Evolutionary conservation across 1,140 invertebrate genomes (phyloP), one percentile per base, ranked within the genome.

Genomic region (Zeugodacus cucurbitae): DNA sequence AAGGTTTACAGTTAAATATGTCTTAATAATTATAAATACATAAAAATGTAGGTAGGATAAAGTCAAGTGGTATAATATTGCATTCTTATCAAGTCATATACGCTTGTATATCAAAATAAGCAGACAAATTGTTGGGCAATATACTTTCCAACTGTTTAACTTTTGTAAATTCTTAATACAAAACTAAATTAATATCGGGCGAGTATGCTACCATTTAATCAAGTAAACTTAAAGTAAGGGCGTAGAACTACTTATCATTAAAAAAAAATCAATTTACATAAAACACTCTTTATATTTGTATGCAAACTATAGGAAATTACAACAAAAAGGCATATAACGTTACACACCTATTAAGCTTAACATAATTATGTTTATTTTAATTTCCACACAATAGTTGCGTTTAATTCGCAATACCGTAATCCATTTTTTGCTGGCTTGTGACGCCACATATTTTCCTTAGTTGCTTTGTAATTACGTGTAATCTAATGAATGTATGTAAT

Each of bases 11-110:
- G 17, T 74, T 74, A 74, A 74, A 34, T 74, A 74, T 37, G 8
- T 10, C 32, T 74, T 74, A 37, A 32, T 32, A 34, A 32, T 32
- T 74, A 22, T 82, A 48, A 22, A 62, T 62, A 62, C 58, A 26
- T 62, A n/a, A 62, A 62, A 62, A n/a, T n/a, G 74, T 82, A 82
- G 74, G 37, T 48, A 82, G 37, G 70, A 29, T 74, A 37, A 74
- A 74, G 22, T 74, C 70, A 74, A 74, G 37, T 41, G 29, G 74
- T 34, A 11, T 41, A 82, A 48, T 82, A 78, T 82, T 82, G 44
- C 37, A 6, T 48, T 10, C 20, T 29, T 82, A 20, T 48, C 26
- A 26, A 82, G 6, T 41, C 37, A 82, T 48, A 20, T 82, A 5
- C n/a, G n/a, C n/a, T n/a, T n/a, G n/a, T n/a, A n/a, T 26, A 41